These are phyloP conservation scores for Drosophila kurseongensis DNA, from an alignment of 1,140 invertebrate genomes.

Conservation along the genomic window DNA sequence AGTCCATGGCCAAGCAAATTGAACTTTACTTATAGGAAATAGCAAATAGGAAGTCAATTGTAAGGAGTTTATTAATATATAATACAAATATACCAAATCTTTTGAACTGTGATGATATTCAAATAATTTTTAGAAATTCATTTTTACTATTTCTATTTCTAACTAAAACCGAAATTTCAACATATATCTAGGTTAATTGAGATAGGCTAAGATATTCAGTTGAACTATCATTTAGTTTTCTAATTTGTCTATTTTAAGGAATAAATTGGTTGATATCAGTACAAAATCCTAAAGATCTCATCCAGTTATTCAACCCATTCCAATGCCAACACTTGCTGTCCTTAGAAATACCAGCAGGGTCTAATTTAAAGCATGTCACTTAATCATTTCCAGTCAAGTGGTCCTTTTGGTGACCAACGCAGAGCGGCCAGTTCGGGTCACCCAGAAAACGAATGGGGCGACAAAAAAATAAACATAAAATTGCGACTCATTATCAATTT, in stretches of 20 bases:
- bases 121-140: too few species aligned
- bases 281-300: background rate
- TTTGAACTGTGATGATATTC: too few species aligned
- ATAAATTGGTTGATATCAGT: too few species aligned
- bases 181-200: too few species aligned
- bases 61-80: too few species aligned
- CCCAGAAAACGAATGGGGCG: constrained; percentile 41
- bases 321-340: background rate
- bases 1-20: constrained; percentile 18
- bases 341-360: constrained; percentile 2
- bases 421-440: constrained; percentile 12
- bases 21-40: background rate
- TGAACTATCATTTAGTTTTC: too few species aligned
- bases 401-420: constrained; percentile 25
- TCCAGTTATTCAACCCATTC: background rate
- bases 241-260: too few species aligned
- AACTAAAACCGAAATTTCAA: too few species aligned
- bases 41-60: too few species aligned
- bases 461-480: constrained; percentile 45
- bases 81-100: too few species aligned
- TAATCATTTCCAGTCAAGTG: constrained; percentile 54
- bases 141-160: too few species aligned
- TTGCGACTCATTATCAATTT: constrained; percentile 80
- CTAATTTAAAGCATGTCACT: constrained; percentile 37
- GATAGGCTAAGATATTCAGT: too few species aligned